Evolutionary conservation across 2,888 invertebrate genomes (phyloP).

Genomic region (Melipona bicolor): DNA sequence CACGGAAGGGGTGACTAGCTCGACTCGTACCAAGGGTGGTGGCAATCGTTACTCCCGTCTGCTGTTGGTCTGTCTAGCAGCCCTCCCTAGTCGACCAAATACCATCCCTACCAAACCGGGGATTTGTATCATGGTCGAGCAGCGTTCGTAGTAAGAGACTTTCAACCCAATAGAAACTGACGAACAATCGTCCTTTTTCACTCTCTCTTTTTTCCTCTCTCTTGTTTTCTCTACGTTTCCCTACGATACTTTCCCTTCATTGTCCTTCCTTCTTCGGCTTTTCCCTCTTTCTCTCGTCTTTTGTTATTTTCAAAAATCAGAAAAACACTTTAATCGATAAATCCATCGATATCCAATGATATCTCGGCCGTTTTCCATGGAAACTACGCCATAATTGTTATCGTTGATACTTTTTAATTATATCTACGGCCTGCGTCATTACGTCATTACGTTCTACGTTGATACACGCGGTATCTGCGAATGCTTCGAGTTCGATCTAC

Average conservation of each 20-base stretch:
- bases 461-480: background rate
- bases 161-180: constrained; percentile 21
- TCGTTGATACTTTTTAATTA: constrained; percentile 41
- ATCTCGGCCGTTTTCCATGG: background rate
- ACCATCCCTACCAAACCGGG: constrained; percentile 35
- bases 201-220: background rate
- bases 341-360: background rate
- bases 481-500: background rate
- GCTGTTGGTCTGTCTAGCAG: constrained; percentile 79
- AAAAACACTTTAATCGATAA: background rate
- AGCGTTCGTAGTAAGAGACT: constrained; percentile 38
- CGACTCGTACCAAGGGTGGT: constrained; percentile 50
- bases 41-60: constrained; percentile 82
- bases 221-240: background rate
- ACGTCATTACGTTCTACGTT: background rate
- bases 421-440: constrained; percentile 30
- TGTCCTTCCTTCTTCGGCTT: too few relatives aligned
- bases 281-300: background rate
- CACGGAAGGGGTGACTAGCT: constrained; percentile 54
- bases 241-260: background rate
- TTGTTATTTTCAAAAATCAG: background rate
- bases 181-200: background rate
- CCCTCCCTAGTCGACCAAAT: constrained; percentile 56
- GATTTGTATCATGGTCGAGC: constrained; percentile 37
- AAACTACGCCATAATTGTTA: background rate